Conservation (phyloP, 2,797 vertebrate genomes). For the Gymnothorax javanicus region DNA sequence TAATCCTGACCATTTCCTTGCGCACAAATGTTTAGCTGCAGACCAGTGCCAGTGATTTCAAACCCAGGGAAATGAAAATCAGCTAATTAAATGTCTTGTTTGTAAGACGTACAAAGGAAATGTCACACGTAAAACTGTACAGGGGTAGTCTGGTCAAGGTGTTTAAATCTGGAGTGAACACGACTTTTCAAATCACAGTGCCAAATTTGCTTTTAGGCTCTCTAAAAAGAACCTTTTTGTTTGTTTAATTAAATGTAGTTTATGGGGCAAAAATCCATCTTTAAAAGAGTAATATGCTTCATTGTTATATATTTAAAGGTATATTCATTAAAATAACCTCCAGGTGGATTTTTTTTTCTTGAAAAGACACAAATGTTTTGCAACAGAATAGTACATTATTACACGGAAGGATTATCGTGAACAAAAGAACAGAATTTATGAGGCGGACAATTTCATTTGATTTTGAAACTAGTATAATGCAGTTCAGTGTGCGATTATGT, state of each 20-base stretch:
- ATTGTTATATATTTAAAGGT: slow-evolving; percentile 40
- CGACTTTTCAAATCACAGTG: slow-evolving; percentile 65
- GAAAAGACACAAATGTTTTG: slow-evolving; percentile 37
- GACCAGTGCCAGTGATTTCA: slow-evolving; percentile 68
- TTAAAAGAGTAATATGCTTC: slow-evolving; percentile 35
- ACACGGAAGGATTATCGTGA: not conserved
- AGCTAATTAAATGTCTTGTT: slow-evolving; percentile 64
- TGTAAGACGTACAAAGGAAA: slow-evolving; percentile 65
- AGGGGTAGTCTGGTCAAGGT: slow-evolving; percentile 66
- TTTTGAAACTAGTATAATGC: not conserved
- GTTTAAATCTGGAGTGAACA: slow-evolving; percentile 64
- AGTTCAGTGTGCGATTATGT: not conserved
- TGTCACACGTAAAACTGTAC: slow-evolving; percentile 64
- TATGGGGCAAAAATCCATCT: slow-evolving; percentile 37
- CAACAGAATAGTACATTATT: slow-evolving; percentile 19
- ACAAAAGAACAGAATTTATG: not conserved
- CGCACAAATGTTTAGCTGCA: slow-evolving; percentile 68
- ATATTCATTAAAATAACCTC: slow-evolving; percentile 37
- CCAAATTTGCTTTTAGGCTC: slow-evolving; percentile 79
- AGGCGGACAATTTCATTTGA: not conserved
- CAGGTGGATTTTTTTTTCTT: slow-evolving; percentile 2
- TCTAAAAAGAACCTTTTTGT: slow-evolving; percentile 35
- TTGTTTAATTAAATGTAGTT: slow-evolving; percentile 46
- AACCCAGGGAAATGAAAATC: slow-evolving; percentile 50
- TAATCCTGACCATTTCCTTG: slow-evolving; percentile 66